Conservation (phyloP, 2,113 vertebrate genomes). For the Myotis brandtii region DNA sequence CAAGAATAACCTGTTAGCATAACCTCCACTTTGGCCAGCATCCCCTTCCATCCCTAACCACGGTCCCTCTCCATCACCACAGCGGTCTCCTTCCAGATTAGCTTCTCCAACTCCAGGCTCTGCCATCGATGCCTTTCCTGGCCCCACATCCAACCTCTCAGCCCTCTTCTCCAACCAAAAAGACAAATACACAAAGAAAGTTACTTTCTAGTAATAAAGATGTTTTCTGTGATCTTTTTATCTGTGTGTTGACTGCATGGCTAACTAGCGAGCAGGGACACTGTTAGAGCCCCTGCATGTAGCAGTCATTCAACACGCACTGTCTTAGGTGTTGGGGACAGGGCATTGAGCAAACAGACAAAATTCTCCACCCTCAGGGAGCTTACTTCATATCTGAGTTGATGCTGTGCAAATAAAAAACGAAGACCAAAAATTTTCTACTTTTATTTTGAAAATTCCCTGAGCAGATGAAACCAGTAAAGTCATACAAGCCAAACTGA, state of each 20-base stretch:
- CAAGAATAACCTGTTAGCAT: neutral
- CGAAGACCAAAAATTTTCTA: neutral
- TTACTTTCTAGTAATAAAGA: neutral
- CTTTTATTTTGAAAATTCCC: neutral
- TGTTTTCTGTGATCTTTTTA: neutral
- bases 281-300: rapidly evolving
- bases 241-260: neutral
- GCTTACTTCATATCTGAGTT: neutral
- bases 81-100: neutral
- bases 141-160: neutral
- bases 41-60: neutral
- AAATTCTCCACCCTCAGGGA: neutral
- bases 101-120: neutral
- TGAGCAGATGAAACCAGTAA: neutral
- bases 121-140: neutral
- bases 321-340: neutral
- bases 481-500: neutral
- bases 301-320: neutral
- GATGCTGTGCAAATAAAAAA: neutral
- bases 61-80: neutral
- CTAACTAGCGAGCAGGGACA: neutral
- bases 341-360: neutral
- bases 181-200: neutral
- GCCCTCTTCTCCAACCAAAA: neutral
- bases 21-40: neutral